A percentile compares a stretch with the other conserved stretches of the same genome.
phyloP scores from a whole-genome alignment of 1,140 invertebrate genomes.

The Coelopa frigida region DNA sequence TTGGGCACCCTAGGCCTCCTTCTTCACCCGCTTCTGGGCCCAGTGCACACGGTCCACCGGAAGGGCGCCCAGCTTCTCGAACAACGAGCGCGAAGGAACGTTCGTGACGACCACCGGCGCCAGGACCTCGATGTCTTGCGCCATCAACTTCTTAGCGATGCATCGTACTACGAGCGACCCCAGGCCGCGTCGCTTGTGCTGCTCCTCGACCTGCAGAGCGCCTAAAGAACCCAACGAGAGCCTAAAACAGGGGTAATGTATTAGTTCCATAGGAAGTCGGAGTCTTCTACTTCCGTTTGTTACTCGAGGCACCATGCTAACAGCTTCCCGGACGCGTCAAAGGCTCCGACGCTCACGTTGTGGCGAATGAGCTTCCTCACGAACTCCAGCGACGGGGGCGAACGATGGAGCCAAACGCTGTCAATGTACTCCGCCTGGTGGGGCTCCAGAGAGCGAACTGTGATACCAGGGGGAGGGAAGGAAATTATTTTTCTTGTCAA shows the following conservation, averaged over 20 bases:
- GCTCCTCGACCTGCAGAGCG: conserved; percentile 27
- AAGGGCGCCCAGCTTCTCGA: conserved; percentile 34
- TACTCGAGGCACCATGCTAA: conserved; percentile 35
- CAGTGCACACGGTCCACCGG: conserved; percentile 25
- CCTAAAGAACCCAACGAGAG: conserved; percentile 29
- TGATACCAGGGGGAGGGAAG: conserved; percentile 21
- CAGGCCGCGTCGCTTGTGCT: conserved; percentile 30
- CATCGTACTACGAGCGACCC: conserved; percentile 28
- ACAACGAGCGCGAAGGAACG: conserved; percentile 29
- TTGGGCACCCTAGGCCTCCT: too few relatives aligned
- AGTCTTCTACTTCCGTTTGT: too few relatives aligned
- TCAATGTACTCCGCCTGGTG: conserved; percentile 25
- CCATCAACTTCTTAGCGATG: conserved; percentile 24
- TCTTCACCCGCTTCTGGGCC: too few relatives aligned
- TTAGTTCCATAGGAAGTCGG: too few relatives aligned
- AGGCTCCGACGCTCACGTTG: conserved; percentile 26
- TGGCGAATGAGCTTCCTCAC: conserved; percentile 20
- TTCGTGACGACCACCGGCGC: conserved; percentile 28
- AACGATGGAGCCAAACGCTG: conserved; percentile 31
- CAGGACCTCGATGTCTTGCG: conserved; percentile 23
- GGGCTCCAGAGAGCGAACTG: conserved; percentile 8
- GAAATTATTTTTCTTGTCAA: too few relatives aligned
- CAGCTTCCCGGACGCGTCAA: conserved; percentile 23
- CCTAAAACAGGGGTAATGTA: too few relatives aligned
- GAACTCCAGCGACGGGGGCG: conserved; percentile 18